These are phyloP conservation scores for Zoanthus gigantus DNA, from an alignment of 92 coral and sea anemone species.

Conservation along the genomic window DNA sequence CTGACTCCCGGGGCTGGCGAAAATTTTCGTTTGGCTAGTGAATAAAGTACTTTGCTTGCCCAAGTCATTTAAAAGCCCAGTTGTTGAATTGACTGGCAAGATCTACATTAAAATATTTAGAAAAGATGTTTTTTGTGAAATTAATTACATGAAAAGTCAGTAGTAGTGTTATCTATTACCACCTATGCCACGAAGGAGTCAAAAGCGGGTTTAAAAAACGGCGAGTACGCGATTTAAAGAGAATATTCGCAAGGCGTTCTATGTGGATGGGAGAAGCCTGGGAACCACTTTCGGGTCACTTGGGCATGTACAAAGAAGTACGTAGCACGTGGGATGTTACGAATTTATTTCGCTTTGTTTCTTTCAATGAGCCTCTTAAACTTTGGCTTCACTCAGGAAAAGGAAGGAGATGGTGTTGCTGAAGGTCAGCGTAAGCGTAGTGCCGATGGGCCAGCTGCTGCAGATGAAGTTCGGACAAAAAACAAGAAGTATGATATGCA, in stretches of 20 bases:
- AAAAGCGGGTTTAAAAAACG: neutral
- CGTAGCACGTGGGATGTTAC: neutral
- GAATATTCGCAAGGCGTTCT: no score
- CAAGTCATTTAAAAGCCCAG: conserved; percentile 37
- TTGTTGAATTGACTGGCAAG: conserved; percentile 28
- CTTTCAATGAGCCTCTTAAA: conserved; percentile 41
- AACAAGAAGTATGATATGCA: conserved; percentile 58
- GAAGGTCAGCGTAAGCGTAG: conserved; percentile 22
- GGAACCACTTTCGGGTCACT: conserved; percentile 31
- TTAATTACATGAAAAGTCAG: neutral
- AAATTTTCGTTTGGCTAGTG: conserved; percentile 47
- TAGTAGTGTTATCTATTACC: no score
- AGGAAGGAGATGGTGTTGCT: neutral
- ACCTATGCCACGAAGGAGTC: neutral
- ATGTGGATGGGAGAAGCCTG: no score
- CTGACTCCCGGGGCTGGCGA: conserved; percentile 37
- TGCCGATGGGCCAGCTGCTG: neutral
- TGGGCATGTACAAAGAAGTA: conserved; percentile 25
- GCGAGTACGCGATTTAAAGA: conserved; percentile 32
- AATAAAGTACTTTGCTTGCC: neutral
- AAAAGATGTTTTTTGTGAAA: conserved; percentile 42
- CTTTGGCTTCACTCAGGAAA: no score
- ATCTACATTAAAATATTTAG: conserved; percentile 18
- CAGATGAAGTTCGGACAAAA: conserved; percentile 44
- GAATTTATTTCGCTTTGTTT: conserved; percentile 50